phyloP scores from a whole-genome alignment of 2,888 invertebrate species.

The Anaspis maculata region DNA sequence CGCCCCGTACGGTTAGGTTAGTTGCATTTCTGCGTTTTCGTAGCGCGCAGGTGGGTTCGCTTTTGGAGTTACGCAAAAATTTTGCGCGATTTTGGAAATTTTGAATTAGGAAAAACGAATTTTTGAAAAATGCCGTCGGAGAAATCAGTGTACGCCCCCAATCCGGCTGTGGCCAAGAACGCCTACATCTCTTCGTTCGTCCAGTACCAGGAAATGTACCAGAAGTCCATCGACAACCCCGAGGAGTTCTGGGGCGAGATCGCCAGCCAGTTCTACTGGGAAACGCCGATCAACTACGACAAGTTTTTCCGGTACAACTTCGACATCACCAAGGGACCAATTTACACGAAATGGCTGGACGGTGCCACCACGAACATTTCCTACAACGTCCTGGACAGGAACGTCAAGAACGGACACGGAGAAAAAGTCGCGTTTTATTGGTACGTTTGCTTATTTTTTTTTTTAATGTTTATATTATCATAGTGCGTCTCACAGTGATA shows the following conservation, averaged over 20 bases:
- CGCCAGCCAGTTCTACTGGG: slow-evolving; percentile 91
- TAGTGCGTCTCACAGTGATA: too few relatives aligned
- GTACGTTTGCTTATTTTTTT: slow-evolving; percentile 51
- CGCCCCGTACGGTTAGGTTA: too few relatives aligned
- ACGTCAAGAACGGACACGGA: slow-evolving; percentile 80
- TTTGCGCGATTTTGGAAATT: too few relatives aligned
- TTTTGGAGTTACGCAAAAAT: too few relatives aligned
- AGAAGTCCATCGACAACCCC: slow-evolving; percentile 79
- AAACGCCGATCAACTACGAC: slow-evolving; percentile 62
- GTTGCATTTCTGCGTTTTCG: too few relatives aligned
- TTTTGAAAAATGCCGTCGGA: slow-evolving; percentile 50
- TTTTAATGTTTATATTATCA: too few relatives aligned
- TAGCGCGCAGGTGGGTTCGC: too few relatives aligned
- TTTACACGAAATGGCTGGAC: slow-evolving; percentile 91
- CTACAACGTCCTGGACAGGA: slow-evolving; percentile 90
- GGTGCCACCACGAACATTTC: slow-evolving; percentile 92
- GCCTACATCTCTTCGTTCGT: slow-evolving; percentile 62
- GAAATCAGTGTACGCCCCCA: slow-evolving; percentile 51
- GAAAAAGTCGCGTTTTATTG: slow-evolving; percentile 92
- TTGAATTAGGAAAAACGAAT: too few relatives aligned
- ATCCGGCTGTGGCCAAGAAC: slow-evolving; percentile 48
- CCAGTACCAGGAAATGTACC: slow-evolving; percentile 76
- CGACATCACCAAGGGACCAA: slow-evolving; percentile 77
- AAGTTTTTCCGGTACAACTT: slow-evolving; percentile 88
- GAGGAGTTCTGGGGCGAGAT: slow-evolving; percentile 89